These are phyloP conservation scores for Aleadryas rufinucha DNA, from an alignment of 2,113 vertebrate genomes.

Conservation along the genomic window DNA sequence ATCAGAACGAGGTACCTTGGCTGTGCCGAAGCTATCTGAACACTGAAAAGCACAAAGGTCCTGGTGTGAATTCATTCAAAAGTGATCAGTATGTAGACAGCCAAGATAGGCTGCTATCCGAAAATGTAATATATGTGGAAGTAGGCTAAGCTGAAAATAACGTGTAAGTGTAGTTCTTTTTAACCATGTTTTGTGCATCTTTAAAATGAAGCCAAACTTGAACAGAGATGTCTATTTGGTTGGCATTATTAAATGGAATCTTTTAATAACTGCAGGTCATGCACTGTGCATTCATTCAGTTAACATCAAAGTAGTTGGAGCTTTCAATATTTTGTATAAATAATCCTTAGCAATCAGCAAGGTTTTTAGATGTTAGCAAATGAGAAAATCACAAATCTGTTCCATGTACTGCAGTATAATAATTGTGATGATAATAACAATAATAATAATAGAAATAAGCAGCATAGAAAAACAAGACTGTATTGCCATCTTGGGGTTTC, in stretches of 20 bases:
- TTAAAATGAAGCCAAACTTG: background rate
- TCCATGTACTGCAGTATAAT: background rate
- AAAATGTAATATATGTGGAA: background rate
- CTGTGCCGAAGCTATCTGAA: background rate
- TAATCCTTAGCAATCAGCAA: background rate
- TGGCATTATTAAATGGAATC: background rate
- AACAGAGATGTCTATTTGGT: background rate
- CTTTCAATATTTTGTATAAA: background rate
- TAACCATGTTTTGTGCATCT: background rate
- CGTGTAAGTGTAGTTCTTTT: background rate
- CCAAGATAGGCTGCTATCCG: background rate
- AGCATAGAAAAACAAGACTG: conserved; percentile 40
- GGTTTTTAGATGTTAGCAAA: background rate
- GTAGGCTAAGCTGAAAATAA: background rate
- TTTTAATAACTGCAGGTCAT: background rate
- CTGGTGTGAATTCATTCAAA: background rate
- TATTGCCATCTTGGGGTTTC: conserved; percentile 62
- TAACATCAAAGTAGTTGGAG: background rate
- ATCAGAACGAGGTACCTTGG: background rate
- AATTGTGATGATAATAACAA: background rate
- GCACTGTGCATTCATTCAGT: background rate
- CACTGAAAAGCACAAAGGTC: background rate
- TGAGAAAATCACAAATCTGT: background rate
- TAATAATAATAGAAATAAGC: background rate
- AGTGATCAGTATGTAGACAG: background rate